Conservation (phyloP, 2,113 vertebrate genomes). For the Rhynchomys soricoides region DNA sequence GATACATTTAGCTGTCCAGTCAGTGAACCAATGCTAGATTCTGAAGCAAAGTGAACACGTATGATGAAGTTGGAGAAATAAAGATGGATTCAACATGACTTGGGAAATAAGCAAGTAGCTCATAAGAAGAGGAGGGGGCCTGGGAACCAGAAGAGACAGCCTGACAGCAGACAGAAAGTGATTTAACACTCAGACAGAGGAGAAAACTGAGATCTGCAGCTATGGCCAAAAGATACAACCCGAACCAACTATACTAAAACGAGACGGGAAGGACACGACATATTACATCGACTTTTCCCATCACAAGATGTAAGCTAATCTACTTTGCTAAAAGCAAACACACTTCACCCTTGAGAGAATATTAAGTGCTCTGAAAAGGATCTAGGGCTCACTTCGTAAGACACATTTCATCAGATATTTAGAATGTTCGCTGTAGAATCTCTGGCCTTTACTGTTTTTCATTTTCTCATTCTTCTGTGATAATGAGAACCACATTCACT, state of each 20-base stretch:
- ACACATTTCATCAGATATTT: conserved; percentile 77
- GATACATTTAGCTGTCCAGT: background rate
- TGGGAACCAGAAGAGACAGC: conserved; percentile 72
- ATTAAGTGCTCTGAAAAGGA: conserved; percentile 70
- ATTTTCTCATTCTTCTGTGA: conserved; percentile 71
- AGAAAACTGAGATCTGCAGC: conserved; percentile 74
- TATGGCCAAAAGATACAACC: conserved; percentile 79
- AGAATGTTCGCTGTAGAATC: conserved; percentile 71
- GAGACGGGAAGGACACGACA: conserved; percentile 53
- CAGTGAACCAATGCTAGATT: background rate
- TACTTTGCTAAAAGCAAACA: conserved; percentile 78
- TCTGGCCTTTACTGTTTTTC: conserved; percentile 51
- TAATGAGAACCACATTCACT: conserved; percentile 77
- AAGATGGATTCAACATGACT: conserved; percentile 29
- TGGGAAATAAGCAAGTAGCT: conserved; percentile 36
- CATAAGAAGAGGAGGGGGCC: conserved; percentile 44
- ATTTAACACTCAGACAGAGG: conserved; percentile 73
- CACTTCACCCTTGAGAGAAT: conserved; percentile 74
- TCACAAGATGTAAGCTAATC: conserved; percentile 77
- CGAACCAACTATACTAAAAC: conserved; percentile 55
- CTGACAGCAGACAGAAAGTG: conserved; percentile 74
- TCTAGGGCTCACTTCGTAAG: conserved; percentile 71
- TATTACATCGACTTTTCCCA: conserved; percentile 76
- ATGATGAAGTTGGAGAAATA: background rate
- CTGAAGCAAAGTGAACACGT: background rate